Evolutionary conservation across 2,797 vertebrate species (phyloP).

Genomic region (Tenualosa ilisha): DNA sequence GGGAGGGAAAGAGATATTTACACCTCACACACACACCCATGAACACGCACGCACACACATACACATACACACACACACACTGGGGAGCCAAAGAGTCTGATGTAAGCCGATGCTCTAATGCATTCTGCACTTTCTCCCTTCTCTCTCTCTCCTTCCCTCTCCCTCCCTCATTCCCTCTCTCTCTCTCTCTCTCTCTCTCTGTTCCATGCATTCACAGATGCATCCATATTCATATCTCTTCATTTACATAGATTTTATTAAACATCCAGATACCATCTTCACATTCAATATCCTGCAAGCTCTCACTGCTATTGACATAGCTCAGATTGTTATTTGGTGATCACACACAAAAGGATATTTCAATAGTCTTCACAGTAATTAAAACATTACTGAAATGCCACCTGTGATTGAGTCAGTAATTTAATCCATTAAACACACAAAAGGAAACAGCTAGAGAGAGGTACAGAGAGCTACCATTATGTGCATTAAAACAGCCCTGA

Average conservation of each 20-base stretch:
- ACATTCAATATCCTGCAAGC: constrained; percentile 26
- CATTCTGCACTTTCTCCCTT: not conserved
- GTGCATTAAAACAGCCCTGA: not conserved
- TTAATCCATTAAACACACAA: not conserved
- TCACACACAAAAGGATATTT: not conserved
- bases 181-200: not conserved
- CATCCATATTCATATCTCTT: constrained; percentile 32
- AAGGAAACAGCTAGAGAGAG: not conserved
- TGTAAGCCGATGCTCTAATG: constrained; percentile 19
- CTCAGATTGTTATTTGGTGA: constrained; percentile 6
- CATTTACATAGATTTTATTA: constrained; percentile 35
- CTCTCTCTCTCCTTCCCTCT: not conserved
- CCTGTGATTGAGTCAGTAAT: not conserved
- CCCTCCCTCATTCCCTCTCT: constrained; percentile 5
- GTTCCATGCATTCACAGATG: not conserved
- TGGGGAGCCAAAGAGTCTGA: constrained; percentile 15
- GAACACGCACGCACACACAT: constrained; percentile 32
- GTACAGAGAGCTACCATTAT: not conserved
- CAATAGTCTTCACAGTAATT: constrained; percentile 8
- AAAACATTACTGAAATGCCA: constrained; percentile 2
- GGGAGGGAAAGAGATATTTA: constrained; percentile 39
- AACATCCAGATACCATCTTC: constrained; percentile 33
- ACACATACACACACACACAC: constrained; percentile 25
- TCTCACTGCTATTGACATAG: constrained; percentile 13
- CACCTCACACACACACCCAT: constrained; percentile 14